Percentiles rank a stretch among this genome's conserved stretches.
These are phyloP conservation scores for Pseudomyrmex gracilis DNA, from an alignment of 1,140 invertebrate species.

Conservation along the genomic window DNA sequence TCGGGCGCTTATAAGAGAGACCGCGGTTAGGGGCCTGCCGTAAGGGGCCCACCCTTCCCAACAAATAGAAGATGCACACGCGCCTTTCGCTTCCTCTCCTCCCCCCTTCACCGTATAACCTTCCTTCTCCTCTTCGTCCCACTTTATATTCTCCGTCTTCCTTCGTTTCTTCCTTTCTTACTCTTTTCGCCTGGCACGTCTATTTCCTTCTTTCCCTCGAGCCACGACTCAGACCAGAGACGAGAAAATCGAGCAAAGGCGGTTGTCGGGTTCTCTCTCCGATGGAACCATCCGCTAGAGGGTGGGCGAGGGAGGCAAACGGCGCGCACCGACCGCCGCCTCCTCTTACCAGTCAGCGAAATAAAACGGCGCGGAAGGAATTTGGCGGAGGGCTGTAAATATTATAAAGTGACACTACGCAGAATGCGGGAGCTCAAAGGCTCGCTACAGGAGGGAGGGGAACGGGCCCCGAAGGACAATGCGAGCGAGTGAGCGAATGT, in stretches of 20 bases:
- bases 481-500: constrained; percentile 52
- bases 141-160: background rate
- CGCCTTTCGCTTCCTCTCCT: constrained; percentile 58
- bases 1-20: constrained; percentile 74
- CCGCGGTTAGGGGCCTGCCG: constrained; percentile 76
- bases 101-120: background rate
- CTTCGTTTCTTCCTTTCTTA: background rate
- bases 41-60: constrained; percentile 67
- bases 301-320: constrained; percentile 38
- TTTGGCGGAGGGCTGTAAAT: constrained; percentile 82
- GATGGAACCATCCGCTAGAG: constrained; percentile 18
- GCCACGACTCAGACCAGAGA: constrained; percentile 60
- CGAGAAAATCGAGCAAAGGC: constrained; percentile 76
- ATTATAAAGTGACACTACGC: constrained; percentile 81
- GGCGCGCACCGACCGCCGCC: constrained; percentile 26
- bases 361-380: constrained; percentile 81
- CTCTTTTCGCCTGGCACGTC: constrained; percentile 33
- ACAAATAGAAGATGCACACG: constrained; percentile 80
- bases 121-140: background rate
- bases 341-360: constrained; percentile 53
- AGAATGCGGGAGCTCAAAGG: constrained; percentile 79
- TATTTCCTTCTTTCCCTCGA: constrained; percentile 58
- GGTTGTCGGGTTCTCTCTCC: constrained; percentile 27
- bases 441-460: constrained; percentile 50
- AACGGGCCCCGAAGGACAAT: constrained; percentile 68